phyloP scores from a whole-genome alignment of 2,888 invertebrate genomes.

The Podabrus alpinus region DNA sequence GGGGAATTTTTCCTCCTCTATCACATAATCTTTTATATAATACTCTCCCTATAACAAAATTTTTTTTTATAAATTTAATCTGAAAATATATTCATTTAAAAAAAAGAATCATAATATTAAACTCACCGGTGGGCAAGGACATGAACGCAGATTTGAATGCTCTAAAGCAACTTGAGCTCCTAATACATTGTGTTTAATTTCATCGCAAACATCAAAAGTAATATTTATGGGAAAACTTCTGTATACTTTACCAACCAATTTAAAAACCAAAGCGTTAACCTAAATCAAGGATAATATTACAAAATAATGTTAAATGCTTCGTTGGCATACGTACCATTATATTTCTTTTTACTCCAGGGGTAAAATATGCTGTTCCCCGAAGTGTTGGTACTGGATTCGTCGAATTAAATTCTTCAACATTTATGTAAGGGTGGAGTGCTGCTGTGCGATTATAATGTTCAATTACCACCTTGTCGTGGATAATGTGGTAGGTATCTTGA shows the following conservation, averaged over 20 bases:
- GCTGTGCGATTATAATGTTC: background rate
- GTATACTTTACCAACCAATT: background rate
- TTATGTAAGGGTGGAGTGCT: background rate
- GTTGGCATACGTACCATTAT: background rate
- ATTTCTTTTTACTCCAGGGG: background rate
- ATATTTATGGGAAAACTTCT: background rate
- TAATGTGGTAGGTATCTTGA: background rate
- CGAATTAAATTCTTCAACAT: background rate
- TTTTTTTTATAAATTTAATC: background rate
- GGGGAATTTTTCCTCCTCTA: background rate
- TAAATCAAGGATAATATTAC: background rate
- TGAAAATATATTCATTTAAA: background rate
- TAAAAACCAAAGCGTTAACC: background rate
- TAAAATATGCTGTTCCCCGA: background rate
- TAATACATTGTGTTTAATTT: background rate
- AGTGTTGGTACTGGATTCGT: background rate
- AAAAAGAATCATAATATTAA: too few species aligned
- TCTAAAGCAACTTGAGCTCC: background rate
- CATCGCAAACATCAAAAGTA: background rate
- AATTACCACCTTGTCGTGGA: background rate
- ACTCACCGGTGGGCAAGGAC: background rate
- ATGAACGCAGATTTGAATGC: background rate
- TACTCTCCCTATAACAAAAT: background rate
- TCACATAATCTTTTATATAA: background rate
- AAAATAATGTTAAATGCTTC: background rate